phyloP scores from a whole-genome alignment of 1,140 invertebrate genomes.

The Ectropis grisescens region DNA sequence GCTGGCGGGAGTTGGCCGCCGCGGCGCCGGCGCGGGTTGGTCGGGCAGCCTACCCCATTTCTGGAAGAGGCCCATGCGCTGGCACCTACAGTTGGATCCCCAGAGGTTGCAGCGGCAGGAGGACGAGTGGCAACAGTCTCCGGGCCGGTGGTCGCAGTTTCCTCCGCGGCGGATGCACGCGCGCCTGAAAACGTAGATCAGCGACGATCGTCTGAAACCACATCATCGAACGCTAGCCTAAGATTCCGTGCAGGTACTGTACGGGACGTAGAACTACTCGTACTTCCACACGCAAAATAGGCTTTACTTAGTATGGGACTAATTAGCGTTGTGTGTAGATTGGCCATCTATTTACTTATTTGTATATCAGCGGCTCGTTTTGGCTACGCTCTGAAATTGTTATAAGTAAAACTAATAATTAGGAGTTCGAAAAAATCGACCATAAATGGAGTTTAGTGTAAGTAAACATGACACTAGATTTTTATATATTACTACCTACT shows the following conservation, averaged over 20 bases:
- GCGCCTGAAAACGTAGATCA: slow-evolving; percentile 89
- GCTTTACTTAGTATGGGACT: no score
- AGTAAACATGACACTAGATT: no score
- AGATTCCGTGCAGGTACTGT: slow-evolving; percentile 27
- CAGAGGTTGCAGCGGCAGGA: slow-evolving; percentile 92
- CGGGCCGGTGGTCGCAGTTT: slow-evolving; percentile 87
- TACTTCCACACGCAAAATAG: no score
- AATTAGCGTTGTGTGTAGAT: no score
- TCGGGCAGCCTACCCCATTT: slow-evolving; percentile 78
- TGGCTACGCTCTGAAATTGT: no score
- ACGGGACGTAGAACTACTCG: no score
- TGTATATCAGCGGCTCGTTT: no score
- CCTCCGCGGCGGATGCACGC: slow-evolving; percentile 85
- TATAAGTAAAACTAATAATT: no score
- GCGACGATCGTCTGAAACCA: slow-evolving; percentile 85
- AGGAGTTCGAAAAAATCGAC: no score
- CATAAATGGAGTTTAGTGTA: no score
- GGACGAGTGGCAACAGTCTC: slow-evolving; percentile 88
- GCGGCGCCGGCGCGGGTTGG: slow-evolving; percentile 13
- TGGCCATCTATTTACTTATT: no score
- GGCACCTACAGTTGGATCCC: slow-evolving; percentile 91
- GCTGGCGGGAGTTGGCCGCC: slow-evolving; percentile 32
- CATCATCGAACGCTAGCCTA: slow-evolving; percentile 62
- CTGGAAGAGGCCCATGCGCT: slow-evolving; percentile 90
- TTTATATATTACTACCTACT: no score